Evolutionary conservation across 1,140 invertebrate species (phyloP), one percentile per base, ranked within the genome.

Genomic region (Drosophila equinoxialis): DNA sequence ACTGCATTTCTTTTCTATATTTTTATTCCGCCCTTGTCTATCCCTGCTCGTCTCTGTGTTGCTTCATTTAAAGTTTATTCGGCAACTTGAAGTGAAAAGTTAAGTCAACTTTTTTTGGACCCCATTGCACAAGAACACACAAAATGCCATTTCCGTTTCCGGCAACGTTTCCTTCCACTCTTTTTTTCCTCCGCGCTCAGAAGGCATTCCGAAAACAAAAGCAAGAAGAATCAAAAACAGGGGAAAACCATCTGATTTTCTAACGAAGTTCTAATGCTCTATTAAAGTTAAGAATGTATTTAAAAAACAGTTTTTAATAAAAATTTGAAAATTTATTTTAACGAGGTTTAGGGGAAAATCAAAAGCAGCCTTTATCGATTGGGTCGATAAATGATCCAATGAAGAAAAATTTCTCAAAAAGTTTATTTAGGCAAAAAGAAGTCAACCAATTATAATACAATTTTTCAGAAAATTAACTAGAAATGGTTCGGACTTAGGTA

Each of bases 101-200:
- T 87, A 89, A 87, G 79, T 83, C 84, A 87, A 87, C 83, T 84
- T 87, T 71, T 71, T 72, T 67, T 60, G 45, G 62, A 59, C 66
- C 65, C 77, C 35, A 77, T 69, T 69, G 65, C 51, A 69, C 77
- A 74, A 77, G 74, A 77, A 77, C 84, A 77, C 84, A 87, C 83
- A 85, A 87, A 89, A 90, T 89, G 85, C 80, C 77, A 89, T 89
- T 89, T 89, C 84, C 84, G 80, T 84, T 89, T 89, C 84, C 84
- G 84, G 85, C 74, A 89, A 89, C 71, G 84, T 84, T 84, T 78
- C 57, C 37, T 13, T 13, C 37, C 37, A 39, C 37, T 74, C 61
- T 68, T 48, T 89, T 89, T 79, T 78, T 41, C 2, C 45, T 17
- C 17, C 14, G 8, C 8, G 68, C 65, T 65, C n/a, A 20, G 0